These are phyloP conservation scores for Romanogobio albipinnatus DNA, from an alignment of 2,113 vertebrate genomes.

Conservation along the genomic window DNA sequence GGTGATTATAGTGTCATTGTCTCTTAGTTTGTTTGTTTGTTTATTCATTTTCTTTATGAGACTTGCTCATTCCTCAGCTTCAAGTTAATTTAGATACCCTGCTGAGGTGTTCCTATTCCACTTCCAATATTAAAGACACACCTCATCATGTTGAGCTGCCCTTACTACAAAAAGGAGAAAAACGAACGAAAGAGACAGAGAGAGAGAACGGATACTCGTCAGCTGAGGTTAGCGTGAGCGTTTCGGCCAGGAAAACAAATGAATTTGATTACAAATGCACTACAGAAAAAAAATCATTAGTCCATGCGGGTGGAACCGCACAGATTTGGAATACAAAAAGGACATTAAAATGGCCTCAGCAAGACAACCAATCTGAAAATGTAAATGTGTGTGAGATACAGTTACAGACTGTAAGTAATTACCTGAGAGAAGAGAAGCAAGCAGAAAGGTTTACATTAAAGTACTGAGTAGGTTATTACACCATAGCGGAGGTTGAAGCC, in stretches of 20 bases:
- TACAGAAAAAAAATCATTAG: slow-evolving; percentile 84
- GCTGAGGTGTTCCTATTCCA: slow-evolving; percentile 14
- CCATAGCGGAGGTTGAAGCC: slow-evolving; percentile 64
- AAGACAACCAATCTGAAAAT: slow-evolving; percentile 73
- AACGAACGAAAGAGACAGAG: neutral
- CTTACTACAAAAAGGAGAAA: neutral
- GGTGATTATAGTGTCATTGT: slow-evolving; percentile 67
- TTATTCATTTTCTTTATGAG: slow-evolving; percentile 53
- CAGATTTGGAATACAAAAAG: slow-evolving; percentile 77
- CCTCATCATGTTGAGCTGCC: slow-evolving; percentile 29
- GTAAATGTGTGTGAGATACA: slow-evolving; percentile 73
- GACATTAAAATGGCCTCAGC: slow-evolving; percentile 79
- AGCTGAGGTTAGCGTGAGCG: slow-evolving; percentile 73
- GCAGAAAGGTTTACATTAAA: slow-evolving; percentile 74
- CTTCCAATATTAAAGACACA: slow-evolving; percentile 36
- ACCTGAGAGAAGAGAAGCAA: slow-evolving; percentile 55
- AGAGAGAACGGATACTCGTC: slow-evolving; percentile 47
- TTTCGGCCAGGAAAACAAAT: slow-evolving; percentile 84
- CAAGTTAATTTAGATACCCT: slow-evolving; percentile 25
- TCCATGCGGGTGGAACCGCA: slow-evolving; percentile 79
- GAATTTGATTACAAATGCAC: slow-evolving; percentile 87
- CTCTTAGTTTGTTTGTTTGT: slow-evolving; percentile 61
- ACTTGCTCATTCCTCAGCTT: slow-evolving; percentile 27
- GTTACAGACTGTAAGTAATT: slow-evolving; percentile 70
- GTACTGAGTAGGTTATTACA: slow-evolving; percentile 80